phyloP scores from a whole-genome alignment of 1,140 invertebrate species.

The Calosoma granatense region DNA sequence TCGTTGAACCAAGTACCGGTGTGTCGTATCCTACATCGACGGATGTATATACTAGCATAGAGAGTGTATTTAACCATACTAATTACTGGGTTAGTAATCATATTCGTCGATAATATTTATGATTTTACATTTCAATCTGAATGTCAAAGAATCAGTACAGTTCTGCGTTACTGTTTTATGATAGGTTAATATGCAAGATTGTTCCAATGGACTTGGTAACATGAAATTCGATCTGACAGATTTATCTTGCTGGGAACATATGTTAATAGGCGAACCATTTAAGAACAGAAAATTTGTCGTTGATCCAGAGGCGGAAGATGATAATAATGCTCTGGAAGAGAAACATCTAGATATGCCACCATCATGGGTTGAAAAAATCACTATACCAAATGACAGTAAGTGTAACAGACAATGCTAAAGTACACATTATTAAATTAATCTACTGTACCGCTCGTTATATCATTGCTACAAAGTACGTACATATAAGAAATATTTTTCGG shows the following conservation, averaged over 20 bases:
- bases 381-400: slow-evolving; percentile 52
- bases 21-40: slow-evolving; percentile 43
- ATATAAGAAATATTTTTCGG: slow-evolving; percentile 8
- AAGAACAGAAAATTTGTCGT: slow-evolving; percentile 31
- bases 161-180: too few relatives aligned
- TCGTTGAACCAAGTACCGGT: slow-evolving; percentile 76
- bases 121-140: too few relatives aligned
- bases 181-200: slow-evolving; percentile 53
- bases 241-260: slow-evolving; percentile 52
- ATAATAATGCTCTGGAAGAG: slow-evolving; percentile 39
- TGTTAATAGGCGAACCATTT: slow-evolving; percentile 54
- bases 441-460: not conserved
- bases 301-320: slow-evolving; percentile 35
- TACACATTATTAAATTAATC: not conserved
- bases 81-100: slow-evolving; percentile 68
- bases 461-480: too few relatives aligned
- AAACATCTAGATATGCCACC: slow-evolving; percentile 72
- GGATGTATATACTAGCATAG: slow-evolving; percentile 62
- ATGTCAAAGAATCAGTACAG: not conserved
- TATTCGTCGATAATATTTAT: not conserved
- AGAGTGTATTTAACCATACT: slow-evolving; percentile 75
- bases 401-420: not conserved
- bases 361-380: slow-evolving; percentile 65
- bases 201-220: slow-evolving; percentile 33
- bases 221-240: slow-evolving; percentile 50